Base-by-base conservation (phyloP, 2,113 vertebrate genomes). In the Stictonetta naevosa region DNA sequence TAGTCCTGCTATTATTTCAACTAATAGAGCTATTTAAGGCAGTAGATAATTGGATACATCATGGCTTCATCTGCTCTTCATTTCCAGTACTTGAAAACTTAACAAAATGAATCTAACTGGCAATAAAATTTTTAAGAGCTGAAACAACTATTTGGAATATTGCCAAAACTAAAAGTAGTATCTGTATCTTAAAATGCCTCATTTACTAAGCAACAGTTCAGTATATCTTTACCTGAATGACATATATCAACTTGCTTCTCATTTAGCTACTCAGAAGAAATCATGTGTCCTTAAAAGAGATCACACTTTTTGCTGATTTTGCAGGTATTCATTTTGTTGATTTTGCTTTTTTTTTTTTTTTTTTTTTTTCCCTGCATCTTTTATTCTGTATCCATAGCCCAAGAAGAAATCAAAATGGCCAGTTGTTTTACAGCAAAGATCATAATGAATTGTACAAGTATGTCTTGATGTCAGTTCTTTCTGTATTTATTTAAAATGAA, bases 1-100 rank as follows among this genome's bases (percentile, higher is more conserved):
- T 66, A 86, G 66, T 79, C 86, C 81, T 76, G 34, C 56, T 92
- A 83, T 92, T 95, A 81, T 90, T 90, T 92, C 73, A 94, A 73
- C 69, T 93, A 84, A 92, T 67, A 81, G 72, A 86, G 72, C 64
- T 90, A 90, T 90, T 93, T 60, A 86, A 93, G 66, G 56, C 38
- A 86, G 60, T 6, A 93, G 79, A 86, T 84, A 94, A 94, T 92
- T 86, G 42, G 34, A 31, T 53, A 94, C n/a, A 88, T 90, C 56
- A 64, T 36, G 56, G 74, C 88, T 75, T 94, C 69, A 82, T 93
- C 48, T 94, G 62, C 33, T 95, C 83, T 92, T 88, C 48, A 48
- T 92, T 78, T 95, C 48, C 36, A 71, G 14, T 75, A 75, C 93
- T 81, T 77, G 73, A 59, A 94, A 93, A 52, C 84, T 88, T 94